Conservation (phyloP, 2,797 vertebrate genomes). For the Enteromius viviparus region DNA sequence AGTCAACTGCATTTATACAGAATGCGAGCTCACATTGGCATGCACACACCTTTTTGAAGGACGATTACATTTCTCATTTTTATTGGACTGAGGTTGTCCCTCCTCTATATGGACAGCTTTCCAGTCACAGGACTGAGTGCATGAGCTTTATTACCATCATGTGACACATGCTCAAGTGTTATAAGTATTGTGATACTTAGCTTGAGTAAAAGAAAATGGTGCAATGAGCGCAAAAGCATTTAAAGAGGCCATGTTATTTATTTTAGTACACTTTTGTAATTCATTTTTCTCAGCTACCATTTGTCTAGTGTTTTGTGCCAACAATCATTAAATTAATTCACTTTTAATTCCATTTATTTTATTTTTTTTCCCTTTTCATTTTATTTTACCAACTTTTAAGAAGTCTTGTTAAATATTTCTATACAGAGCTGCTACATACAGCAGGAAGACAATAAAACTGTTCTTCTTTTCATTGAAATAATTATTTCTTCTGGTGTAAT, state of each 20-base stretch:
- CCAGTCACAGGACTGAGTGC: slow-evolving; percentile 1
- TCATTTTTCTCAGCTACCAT: not conserved
- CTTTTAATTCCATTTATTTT: not conserved
- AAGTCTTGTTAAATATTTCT: not conserved
- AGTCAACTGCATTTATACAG: not conserved
- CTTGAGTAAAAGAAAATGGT: not conserved
- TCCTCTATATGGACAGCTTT: not conserved
- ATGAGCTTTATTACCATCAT: slow-evolving; percentile 29
- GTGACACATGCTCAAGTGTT: slow-evolving; percentile 31
- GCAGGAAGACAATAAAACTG: not conserved
- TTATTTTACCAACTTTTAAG: not conserved
- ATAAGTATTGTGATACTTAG: not conserved
- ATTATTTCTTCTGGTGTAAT: not conserved
- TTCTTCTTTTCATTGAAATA: not conserved
- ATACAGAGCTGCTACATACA: not conserved
- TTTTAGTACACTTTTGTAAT: not conserved
- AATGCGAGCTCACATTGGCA: not conserved
- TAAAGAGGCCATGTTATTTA: not conserved
- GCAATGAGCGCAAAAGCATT: not conserved
- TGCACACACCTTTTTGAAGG: not conserved
- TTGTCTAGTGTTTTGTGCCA: not conserved
- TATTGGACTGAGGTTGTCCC: not conserved
- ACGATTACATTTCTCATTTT: not conserved
- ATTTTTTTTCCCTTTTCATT: not conserved
- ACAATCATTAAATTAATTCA: not conserved